Base-by-base conservation (phyloP, 2,888 invertebrate genomes). In the Conops quadrifasciatus region DNA sequence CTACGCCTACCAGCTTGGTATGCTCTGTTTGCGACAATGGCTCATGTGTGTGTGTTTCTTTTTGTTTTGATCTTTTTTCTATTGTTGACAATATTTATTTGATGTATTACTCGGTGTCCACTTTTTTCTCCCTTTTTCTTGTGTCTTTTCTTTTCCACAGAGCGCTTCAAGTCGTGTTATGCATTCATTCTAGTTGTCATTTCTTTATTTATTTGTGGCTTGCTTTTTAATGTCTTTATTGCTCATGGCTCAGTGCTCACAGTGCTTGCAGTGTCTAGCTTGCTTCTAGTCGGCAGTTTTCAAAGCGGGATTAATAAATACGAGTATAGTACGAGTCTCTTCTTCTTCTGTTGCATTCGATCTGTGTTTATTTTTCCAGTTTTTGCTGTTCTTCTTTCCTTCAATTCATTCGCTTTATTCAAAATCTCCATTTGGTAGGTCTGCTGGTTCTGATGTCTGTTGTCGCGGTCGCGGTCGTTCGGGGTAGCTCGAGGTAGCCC, bases 221-320 rank as follows among this genome's bases (percentile, higher is more conserved):
- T 49, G 11, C 21, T 71, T 58, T 62, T 47, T 53, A 21, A 60
- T 56, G 26, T 9, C 11, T 64, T 72, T 60, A 9, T 26, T 71
- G 63, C 47, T 70, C 60, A 70, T 67, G 67, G 66, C 63, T 75
- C 71, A 19, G 7, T 3, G 11, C 4, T n/a, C 4, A 16, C n/a
- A 49, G 11, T 15, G 49, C 80, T n/a, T n/a, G n/a, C n/a, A n/a
- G n/a, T n/a, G n/a, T n/a, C n/a, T 79, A 80, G 80, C 83, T 82
- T 36, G 9, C 9, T 81, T 80, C 81, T 82, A 81, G 82, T 82
- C 82, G 82, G 82, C 78, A 78, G 80, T 83, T 78, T 82, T 83
- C 83, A 83, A 83, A 83, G 80, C 70, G 65, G 71, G 77, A 80
- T 83, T 83, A 82, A 80, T 82, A 83, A 82, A n/a, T n/a, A n/a